Evolutionary conservation across 2,113 vertebrate species (phyloP), one percentile per base, ranked within the genome.

Genomic region (Corvus hawaiiensis): DNA sequence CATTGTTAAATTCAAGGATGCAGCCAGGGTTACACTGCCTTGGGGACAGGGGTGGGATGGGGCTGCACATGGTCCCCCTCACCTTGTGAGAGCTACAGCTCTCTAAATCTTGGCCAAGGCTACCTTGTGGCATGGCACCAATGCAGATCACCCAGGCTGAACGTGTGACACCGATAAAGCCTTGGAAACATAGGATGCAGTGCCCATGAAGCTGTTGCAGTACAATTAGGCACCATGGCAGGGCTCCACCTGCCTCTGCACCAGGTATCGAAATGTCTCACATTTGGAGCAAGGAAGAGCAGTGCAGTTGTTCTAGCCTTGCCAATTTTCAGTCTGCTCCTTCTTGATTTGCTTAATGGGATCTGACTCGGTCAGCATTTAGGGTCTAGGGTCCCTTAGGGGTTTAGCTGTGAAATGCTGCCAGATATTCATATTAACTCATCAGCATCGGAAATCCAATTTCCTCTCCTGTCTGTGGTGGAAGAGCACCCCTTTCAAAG

Each of bases 141-240:
- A 5, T 8, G 30, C 15, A 12, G 22, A 12, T 37, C 13, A 6
- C 28, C 7, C 6, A 4, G 33, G 33, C 30, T 39, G 62, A 28
- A 27, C 0, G 0, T 3, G 1, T 13, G 71, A 9, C 58, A 54
- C 0, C 0, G 0, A 16, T 6, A n/a, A 67, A 37, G 11, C 56
- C 56, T 82, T 0, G 0, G 37, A 33, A 62, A 46, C 11, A 16
- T 0, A 9, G 13, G n/a, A 46, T 2, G 0, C 9, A 2, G 22
- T 16, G 30, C 55, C 24, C 1, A 0, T 46, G 74, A 37, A 19
- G 28, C 48, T 26, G 18, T 41, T 56, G 63, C 30, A 30, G 80
- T 16, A 41, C 4, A 1, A 7, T 33, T 15, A 3, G 73, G n/a
- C 15, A 22, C 58, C 0, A 0, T 49, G 56, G 48, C 48, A 32